Evolutionary conservation across 2,888 invertebrate genomes (phyloP), one percentile per base, ranked within the genome.

Genomic region (Platynereis dumerilii): DNA sequence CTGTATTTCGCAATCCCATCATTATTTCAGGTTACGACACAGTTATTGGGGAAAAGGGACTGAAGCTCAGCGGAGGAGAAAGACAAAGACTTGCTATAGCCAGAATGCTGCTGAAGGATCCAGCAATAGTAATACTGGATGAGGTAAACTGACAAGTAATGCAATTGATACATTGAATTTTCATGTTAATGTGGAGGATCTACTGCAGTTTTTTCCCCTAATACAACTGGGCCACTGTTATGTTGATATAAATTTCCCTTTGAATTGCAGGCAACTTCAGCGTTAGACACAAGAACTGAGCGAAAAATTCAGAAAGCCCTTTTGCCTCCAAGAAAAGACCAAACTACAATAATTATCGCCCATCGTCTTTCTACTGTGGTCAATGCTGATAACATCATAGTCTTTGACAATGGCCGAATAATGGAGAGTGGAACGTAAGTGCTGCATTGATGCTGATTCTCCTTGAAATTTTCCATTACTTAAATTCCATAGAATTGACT

Each of bases 31-130:
- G 77, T 44, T 81, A 81, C 68, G 74, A 76, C 3, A 81, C 79
- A 24, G 58, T 78, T 56, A 82, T 96, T 24, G 96, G 96, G 2
- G 96, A 96, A 84, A 87, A 96, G 78, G 96, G 96, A 7, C 84
- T 96, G 63, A 90, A 94, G 67, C 86, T 96, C 63, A 95, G 94
- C 79, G 96, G 96, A 1, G 96, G 96, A 0, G 96, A 96, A 81
- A 97, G 97, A 78, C 96, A 96, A 81, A 87, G 96, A 72, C 92
- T 96, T 67, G 96, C 96, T 0, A 97, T 96, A 69, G 96, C 96
- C 0, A 86, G 96, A 68, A 96, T 96, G 0, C 87, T 97, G 26
- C 87, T 97, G 26, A 97, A 96, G 83, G 88, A 92, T 2, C 96
- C 96, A 0, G 88, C 89, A 34, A 90, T 96, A 65, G 92, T 96